phyloP scores from a whole-genome alignment of 2,113 vertebrate genomes.

The Camelus dromedarius region DNA sequence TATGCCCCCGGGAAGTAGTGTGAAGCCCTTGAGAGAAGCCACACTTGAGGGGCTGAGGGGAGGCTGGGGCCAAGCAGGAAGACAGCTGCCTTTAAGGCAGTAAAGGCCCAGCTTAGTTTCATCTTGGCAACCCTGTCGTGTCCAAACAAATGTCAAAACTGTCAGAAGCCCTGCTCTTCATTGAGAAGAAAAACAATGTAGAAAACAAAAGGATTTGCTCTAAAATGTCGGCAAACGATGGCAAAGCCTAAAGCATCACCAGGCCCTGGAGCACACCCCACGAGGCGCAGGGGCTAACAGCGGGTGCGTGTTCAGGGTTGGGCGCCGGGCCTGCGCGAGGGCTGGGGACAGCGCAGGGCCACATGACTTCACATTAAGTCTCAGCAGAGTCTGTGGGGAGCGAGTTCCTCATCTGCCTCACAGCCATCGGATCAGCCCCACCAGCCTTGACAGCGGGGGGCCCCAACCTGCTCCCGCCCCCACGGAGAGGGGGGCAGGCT shows the following conservation, averaged over 20 bases:
- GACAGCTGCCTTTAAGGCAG: accelerated
- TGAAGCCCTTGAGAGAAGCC: background rate
- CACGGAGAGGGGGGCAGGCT: background rate
- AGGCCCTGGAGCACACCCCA: background rate
- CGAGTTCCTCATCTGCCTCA: background rate
- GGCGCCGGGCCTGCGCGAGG: no score
- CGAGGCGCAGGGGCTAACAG: no score
- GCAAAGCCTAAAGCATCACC: background rate
- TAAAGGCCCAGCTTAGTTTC: background rate
- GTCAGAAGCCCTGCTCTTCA: background rate
- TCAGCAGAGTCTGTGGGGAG: background rate
- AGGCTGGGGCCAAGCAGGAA: accelerated
- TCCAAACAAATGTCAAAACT: background rate
- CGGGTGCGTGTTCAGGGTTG: accelerated
- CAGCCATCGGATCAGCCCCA: background rate
- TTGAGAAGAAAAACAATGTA: accelerated
- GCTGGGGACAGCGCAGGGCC: no score
- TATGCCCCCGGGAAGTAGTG: accelerated
- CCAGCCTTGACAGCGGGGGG: accelerated
- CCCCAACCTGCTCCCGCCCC: no score
- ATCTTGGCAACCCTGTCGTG: background rate
- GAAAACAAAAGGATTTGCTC: background rate
- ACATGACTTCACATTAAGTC: no score
- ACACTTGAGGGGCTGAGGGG: background rate
- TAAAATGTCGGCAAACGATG: background rate